These are phyloP conservation scores for Myiagra hebetior DNA, from an alignment of 2,113 vertebrate genomes.

Conservation along the genomic window DNA sequence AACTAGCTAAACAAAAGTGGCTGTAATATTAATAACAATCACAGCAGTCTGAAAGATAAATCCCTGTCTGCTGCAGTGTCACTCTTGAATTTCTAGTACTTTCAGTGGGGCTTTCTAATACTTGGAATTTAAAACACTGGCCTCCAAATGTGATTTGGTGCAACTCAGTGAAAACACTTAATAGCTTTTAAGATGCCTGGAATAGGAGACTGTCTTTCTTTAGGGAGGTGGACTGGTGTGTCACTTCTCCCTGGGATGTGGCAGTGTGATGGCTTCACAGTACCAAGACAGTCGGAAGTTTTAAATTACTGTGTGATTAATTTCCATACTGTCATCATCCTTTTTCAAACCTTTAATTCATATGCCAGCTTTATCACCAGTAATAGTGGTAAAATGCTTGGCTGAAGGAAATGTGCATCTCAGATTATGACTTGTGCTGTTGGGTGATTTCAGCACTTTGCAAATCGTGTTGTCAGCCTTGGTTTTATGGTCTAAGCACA, in stretches of 20 bases:
- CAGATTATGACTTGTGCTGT: background rate
- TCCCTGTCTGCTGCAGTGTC: background rate
- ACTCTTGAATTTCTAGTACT: slow-evolving; percentile 15
- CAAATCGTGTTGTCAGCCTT: slow-evolving; percentile 5
- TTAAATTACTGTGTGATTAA: slow-evolving; percentile 17
- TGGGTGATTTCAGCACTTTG: slow-evolving; percentile 22
- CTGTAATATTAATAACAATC: slow-evolving; percentile 42
- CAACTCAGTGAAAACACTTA: background rate
- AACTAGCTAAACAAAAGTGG: slow-evolving; percentile 60
- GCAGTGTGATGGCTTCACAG: background rate
- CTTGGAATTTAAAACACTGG: background rate
- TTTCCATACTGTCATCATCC: background rate
- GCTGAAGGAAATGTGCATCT: slow-evolving; percentile 22
- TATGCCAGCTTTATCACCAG: slow-evolving; percentile 1
- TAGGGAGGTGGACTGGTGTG: background rate
- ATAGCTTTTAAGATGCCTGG: background rate
- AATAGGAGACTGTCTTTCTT: background rate
- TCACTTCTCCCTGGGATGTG: background rate
- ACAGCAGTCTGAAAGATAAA: slow-evolving; percentile 25
- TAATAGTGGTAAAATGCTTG: slow-evolving; percentile 17
- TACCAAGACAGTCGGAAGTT: background rate
- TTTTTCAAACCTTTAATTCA: slow-evolving; percentile 29
- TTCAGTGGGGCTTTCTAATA: background rate
- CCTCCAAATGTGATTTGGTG: background rate
- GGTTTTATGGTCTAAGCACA: background rate